phyloP scores from a whole-genome alignment of 2,888 invertebrate species.

The Xylota segnis region DNA sequence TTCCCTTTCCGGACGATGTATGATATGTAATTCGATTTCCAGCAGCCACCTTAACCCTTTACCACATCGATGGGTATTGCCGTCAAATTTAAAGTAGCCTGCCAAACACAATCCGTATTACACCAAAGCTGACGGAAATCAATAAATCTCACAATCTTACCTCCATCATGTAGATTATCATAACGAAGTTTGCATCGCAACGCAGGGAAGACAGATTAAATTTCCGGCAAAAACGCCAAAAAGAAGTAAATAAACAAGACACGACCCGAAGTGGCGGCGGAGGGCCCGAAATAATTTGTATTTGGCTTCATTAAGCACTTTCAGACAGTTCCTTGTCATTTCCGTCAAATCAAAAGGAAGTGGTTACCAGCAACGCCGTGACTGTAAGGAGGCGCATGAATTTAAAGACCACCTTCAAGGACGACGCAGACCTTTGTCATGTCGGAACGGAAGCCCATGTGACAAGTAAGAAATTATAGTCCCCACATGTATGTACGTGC shows the following conservation, averaged over 20 bases:
- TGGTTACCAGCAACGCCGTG: neutral
- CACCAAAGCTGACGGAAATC: conserved; percentile 45
- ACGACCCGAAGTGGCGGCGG: neutral
- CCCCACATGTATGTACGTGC: neutral
- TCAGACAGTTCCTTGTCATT: neutral
- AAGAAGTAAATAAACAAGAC: conserved; percentile 36
- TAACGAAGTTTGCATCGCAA: conserved; percentile 23
- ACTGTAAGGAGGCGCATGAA: neutral
- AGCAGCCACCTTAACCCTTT: neutral
- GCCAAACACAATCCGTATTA: conserved; percentile 9
- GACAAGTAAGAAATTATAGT: conserved; percentile 35
- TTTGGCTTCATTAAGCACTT: neutral
- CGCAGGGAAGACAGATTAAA: conserved; percentile 30
- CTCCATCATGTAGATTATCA: conserved; percentile 43
- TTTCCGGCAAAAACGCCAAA: conserved; percentile 36
- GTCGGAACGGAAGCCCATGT: conserved; percentile 25
- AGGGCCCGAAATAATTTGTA: neutral
- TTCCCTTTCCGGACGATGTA: too few relatives aligned
- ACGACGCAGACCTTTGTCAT: neutral
- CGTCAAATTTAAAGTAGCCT: neutral
- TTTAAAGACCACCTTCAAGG: neutral
- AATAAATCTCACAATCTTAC: conserved; percentile 53
- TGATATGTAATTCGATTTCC: too few relatives aligned
- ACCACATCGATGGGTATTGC: neutral
- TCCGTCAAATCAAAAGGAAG: neutral